Percentiles rank a stretch among this genome's conserved stretches.
Conservation (phyloP, 2,797 vertebrate species). For the Ambastaia sidthimunki region DNA sequence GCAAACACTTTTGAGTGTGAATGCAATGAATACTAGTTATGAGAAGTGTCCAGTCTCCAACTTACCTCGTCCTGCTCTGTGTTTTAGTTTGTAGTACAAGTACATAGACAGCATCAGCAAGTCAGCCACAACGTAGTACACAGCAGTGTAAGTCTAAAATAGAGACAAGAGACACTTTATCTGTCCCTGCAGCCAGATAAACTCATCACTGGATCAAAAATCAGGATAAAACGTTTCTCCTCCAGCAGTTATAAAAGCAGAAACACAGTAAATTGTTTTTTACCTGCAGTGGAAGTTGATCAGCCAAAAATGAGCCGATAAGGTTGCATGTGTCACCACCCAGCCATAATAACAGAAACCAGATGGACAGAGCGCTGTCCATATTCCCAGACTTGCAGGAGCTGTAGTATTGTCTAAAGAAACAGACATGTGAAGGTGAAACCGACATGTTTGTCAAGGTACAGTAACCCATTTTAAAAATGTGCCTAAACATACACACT, state of each 20-base stretch:
- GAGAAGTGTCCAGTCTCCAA: conserved; percentile 25
- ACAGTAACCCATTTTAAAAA: too few relatives aligned
- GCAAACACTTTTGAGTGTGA: background rate
- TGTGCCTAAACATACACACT: too few relatives aligned
- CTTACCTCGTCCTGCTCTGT: conserved; percentile 68
- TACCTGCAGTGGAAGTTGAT: conserved; percentile 96
- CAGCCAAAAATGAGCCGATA: conserved; percentile 89
- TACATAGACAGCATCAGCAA: conserved; percentile 87
- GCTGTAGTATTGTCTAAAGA: conserved; percentile 87
- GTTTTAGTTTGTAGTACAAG: conserved; percentile 79
- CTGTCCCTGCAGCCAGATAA: background rate
- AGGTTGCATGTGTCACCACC: conserved; percentile 92
- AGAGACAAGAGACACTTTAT: conserved; percentile 40
- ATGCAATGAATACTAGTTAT: background rate
- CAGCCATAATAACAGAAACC: conserved; percentile 94
- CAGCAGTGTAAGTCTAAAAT: conserved; percentile 87
- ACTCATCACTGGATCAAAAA: background rate
- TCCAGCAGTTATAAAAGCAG: background rate
- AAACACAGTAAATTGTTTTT: background rate
- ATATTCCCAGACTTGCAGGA: conserved; percentile 90
- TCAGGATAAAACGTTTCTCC: background rate
- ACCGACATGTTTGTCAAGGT: background rate
- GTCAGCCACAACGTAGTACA: conserved; percentile 92
- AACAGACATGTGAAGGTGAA: background rate
- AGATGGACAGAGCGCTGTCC: conserved; percentile 92